Base-by-base conservation (phyloP, 2,888 invertebrate species). In the Lycia hirtaria region DNA sequence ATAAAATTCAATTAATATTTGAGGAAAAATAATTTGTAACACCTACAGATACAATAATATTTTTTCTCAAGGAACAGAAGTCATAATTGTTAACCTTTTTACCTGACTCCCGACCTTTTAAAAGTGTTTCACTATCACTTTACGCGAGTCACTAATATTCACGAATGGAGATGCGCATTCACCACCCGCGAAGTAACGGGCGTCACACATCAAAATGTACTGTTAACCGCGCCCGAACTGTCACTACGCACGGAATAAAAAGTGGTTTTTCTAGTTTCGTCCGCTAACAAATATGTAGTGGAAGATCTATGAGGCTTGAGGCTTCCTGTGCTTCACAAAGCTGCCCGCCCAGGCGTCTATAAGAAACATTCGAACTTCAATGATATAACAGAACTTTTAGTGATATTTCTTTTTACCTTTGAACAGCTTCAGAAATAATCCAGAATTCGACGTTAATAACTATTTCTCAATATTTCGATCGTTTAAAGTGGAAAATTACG, bases 121-220 rank as follows among this genome's bases (percentile, higher is more conserved):
- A 40, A 47, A 19, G 9, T n/a, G 35, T 43, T 44, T 32, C 26
- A 53, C 44, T 43, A 47, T 32, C 26, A 53, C 44, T 56, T 14
- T 32, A 52, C 45, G 40, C 45, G 40, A 40, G 48, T 14, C 30
- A 52, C 45, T 38, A 37, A 44, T 45, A 56, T 38, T 44, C 37
- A 43, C 22, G 14, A 54, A 35, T 32, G 26, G 53, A 52, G 54
- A 56, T 47, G 24, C 53, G 52, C 38, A 28, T 57, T 56, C 71
- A 67, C 72, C 84, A 75, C 84, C 83, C 82, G 73, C 82, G 54
- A 65, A 73, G 75, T 79, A 85, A 81, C 87, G 85, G 88, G 80
- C 73, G 79, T 82, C 77, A 73, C 78, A 82, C 80, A 80, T 79
- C 67, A 64, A 70, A 62, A 70, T 68, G 80, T 80, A 85, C 83